A percentile compares a stretch with the other conserved stretches of the same genome.
Conservation (phyloP, 1,140 invertebrate genomes). For the Aphelinus atriplicis region DNA sequence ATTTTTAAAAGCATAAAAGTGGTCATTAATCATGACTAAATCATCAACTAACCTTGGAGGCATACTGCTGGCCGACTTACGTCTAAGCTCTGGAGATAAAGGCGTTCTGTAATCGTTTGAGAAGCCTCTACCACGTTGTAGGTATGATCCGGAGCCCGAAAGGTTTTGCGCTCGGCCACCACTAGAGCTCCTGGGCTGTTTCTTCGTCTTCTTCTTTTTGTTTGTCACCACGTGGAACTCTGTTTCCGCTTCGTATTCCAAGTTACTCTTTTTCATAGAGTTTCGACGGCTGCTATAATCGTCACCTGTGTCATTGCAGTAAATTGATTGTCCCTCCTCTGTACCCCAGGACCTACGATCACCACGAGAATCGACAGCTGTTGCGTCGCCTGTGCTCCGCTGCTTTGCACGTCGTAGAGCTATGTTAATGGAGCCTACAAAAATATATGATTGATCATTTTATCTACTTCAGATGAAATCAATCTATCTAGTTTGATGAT, state of each 20-base stretch:
- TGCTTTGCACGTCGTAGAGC: slow-evolving; percentile 60
- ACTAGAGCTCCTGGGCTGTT: slow-evolving; percentile 70
- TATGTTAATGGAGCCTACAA: slow-evolving; percentile 60
- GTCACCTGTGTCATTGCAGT: slow-evolving; percentile 62
- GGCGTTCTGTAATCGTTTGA: slow-evolving; percentile 59
- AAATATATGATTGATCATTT: slow-evolving; percentile 28
- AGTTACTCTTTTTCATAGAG: slow-evolving; percentile 58
- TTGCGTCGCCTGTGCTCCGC: slow-evolving; percentile 57
- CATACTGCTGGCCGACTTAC: slow-evolving; percentile 64
- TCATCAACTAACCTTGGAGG: slow-evolving; percentile 55
- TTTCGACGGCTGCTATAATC: slow-evolving; percentile 59
- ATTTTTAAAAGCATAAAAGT: background rate
- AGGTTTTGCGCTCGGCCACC: slow-evolving; percentile 61
- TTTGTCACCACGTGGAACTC: slow-evolving; percentile 80
- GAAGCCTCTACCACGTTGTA: slow-evolving; percentile 59
- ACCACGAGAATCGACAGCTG: slow-evolving; percentile 60
- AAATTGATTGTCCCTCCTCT: slow-evolving; percentile 68
- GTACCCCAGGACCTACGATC: slow-evolving; percentile 73
- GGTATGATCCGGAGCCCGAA: slow-evolving; percentile 56
- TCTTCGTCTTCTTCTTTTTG: slow-evolving; percentile 78
- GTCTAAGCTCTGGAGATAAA: slow-evolving; percentile 58
- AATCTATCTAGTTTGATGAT: too few relatives aligned
- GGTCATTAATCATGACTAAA: background rate
- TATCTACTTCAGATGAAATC: background rate
- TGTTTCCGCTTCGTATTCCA: slow-evolving; percentile 59